phyloP scores from a whole-genome alignment of 1,140 invertebrate genomes.

The Heliothis subflexa region DNA sequence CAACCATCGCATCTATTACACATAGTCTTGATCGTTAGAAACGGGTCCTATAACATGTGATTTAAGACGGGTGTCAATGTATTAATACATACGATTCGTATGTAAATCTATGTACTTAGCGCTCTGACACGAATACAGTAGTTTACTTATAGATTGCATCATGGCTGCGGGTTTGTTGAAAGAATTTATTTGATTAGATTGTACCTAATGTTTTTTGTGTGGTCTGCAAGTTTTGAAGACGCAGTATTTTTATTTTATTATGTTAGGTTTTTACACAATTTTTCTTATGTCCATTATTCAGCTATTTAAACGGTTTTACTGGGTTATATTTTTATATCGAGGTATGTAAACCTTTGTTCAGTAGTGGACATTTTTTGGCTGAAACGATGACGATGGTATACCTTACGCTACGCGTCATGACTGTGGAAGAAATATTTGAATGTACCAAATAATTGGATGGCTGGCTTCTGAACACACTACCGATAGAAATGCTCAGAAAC shows the following conservation, averaged over 20 bases:
- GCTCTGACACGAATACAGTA: conserved; percentile 43
- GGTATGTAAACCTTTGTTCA: no score
- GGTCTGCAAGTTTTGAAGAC: no score
- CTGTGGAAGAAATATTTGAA: no score
- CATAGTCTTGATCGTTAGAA: conserved; percentile 16
- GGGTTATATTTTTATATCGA: no score
- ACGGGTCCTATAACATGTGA: conserved; percentile 47
- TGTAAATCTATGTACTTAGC: conserved; percentile 47
- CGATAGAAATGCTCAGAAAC: no score
- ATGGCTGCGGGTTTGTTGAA: background rate
- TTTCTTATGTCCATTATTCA: no score
- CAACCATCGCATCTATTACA: background rate
- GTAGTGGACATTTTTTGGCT: no score
- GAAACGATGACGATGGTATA: no score
- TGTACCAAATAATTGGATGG: no score
- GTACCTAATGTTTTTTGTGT: background rate
- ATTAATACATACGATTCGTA: conserved; percentile 52
- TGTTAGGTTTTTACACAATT: background rate
- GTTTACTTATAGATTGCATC: conserved; percentile 27
- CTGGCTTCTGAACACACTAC: no score
- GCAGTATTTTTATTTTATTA: background rate
- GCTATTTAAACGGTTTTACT: no score
- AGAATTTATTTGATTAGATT: conserved; percentile 26
- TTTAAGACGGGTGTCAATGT: conserved; percentile 46
- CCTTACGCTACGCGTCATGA: no score